Evolutionary conservation across 2,113 vertebrate species (phyloP).

Genomic region (Otus sunia): DNA sequence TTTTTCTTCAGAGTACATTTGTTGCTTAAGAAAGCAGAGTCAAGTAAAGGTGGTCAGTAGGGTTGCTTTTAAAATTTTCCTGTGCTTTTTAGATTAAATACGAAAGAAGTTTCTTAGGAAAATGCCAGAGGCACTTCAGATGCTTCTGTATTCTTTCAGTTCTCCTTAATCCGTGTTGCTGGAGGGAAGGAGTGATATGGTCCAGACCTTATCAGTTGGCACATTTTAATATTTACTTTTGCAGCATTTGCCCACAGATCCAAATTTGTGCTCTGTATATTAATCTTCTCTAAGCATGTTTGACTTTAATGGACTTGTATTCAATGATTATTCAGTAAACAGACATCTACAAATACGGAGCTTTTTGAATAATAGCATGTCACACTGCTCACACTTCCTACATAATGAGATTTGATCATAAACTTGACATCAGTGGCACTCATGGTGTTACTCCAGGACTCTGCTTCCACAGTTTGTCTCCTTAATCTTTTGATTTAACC

Average conservation of each 20-base stretch:
- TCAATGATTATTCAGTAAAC: not conserved
- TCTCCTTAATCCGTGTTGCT: not conserved
- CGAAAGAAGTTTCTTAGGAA: not conserved
- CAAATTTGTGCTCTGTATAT: not conserved
- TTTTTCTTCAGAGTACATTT: not conserved
- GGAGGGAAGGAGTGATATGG: not conserved
- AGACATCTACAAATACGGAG: not conserved
- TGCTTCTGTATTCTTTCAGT: not conserved
- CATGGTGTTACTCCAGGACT: not conserved
- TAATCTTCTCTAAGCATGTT: slow-evolving; percentile 2
- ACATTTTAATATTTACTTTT: not conserved
- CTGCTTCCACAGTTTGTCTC: not conserved
- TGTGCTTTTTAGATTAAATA: not conserved
- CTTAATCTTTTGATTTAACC: not conserved
- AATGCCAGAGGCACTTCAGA: not conserved
- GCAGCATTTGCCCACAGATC: not conserved
- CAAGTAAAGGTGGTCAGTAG: not conserved
- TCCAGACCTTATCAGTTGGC: not conserved
- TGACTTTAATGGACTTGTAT: not conserved
- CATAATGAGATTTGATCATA: not conserved
- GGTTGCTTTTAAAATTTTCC: not conserved
- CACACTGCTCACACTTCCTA: not conserved
- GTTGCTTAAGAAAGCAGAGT: not conserved
- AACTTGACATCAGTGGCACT: not conserved
- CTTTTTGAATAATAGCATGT: not conserved